These are phyloP conservation scores for Helogale parvula DNA, from an alignment of 2,113 vertebrate genomes.

Conservation along the genomic window DNA sequence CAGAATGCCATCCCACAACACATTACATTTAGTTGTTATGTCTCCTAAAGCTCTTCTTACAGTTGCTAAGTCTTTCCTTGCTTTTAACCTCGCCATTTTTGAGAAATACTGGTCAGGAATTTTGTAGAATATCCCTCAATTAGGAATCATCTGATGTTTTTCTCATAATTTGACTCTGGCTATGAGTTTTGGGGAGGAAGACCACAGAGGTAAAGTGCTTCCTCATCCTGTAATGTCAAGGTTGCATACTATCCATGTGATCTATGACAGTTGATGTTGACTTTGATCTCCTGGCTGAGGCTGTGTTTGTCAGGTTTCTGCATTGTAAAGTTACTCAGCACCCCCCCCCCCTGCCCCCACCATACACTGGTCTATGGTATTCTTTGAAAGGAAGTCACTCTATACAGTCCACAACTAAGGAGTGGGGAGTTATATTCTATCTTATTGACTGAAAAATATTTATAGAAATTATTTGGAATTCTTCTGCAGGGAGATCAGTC, in stretches of 20 bases:
- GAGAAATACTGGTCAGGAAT: background rate
- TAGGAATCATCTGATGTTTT: background rate
- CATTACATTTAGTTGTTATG: background rate
- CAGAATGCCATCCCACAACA: background rate
- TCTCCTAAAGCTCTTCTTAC: background rate
- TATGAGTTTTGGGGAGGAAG: background rate
- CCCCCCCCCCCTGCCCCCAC: background rate
- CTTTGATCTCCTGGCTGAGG: background rate
- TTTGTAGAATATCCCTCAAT: background rate
- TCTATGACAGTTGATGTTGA: background rate
- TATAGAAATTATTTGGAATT: background rate
- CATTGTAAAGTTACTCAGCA: background rate
- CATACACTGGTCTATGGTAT: background rate
- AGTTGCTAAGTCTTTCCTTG: background rate
- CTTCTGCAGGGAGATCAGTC: background rate
- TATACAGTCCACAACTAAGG: background rate
- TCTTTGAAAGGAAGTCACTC: background rate
- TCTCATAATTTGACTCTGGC: background rate
- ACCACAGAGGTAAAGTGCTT: background rate
- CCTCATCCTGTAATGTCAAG: background rate
- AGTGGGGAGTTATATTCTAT: background rate
- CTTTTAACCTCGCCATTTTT: background rate
- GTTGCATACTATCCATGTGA: background rate
- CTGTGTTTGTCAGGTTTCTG: background rate
- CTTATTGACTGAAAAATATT: background rate